A percentile compares a stretch with the other conserved stretches of the same genome.
These are phyloP conservation scores for Micronisus gabar DNA, from an alignment of 2,113 vertebrate species.

Conservation along the genomic window DNA sequence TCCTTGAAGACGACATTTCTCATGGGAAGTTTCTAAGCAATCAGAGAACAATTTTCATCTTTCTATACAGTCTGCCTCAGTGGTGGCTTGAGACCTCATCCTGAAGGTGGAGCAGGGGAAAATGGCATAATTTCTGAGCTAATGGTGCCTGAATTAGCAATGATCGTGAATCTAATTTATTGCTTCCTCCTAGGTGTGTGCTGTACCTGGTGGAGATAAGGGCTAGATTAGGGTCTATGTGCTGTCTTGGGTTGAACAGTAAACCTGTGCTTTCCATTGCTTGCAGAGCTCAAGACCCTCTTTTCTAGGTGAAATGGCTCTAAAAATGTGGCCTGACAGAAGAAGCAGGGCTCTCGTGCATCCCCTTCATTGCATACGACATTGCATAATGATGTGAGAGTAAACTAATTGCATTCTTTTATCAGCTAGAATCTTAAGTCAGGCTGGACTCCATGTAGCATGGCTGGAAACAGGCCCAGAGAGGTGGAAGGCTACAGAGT, in stretches of 20 bases:
- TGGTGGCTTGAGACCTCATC: neutral
- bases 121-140: neutral
- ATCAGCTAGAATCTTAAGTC: neutral
- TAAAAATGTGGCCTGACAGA: neutral
- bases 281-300: neutral
- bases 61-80: neutral
- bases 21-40: neutral
- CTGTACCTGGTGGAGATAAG: neutral
- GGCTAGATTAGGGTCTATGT: neutral
- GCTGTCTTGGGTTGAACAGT: neutral
- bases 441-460: neutral
- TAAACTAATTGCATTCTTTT: neutral
- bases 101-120: neutral
- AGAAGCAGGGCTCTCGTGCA: neutral
- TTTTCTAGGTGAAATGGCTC: neutral
- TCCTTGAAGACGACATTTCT: neutral
- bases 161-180: rapidly evolving
- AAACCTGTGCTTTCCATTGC: neutral
- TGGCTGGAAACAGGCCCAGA: neutral
- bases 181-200: neutral
- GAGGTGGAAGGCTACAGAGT: neutral
- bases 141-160: neutral
- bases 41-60: neutral
- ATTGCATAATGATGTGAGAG: neutral
- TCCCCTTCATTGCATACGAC: neutral